Evolutionary conservation across 1,140 invertebrate genomes (phyloP).

Genomic region (Plutomurus gul): DNA sequence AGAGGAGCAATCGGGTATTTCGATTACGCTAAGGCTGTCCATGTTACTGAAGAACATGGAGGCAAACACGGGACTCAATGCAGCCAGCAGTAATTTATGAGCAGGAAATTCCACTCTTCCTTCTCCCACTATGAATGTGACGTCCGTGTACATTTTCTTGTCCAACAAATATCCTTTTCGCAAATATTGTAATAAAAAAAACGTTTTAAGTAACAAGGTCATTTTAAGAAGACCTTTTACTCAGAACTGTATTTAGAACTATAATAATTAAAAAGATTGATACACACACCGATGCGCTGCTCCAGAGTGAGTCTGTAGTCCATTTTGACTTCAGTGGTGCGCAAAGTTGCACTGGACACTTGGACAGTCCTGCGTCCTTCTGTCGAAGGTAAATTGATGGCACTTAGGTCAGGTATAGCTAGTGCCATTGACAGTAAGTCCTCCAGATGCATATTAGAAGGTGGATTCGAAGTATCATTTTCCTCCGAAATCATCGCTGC

Average conservation of each 20-base stretch:
- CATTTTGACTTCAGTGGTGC: neutral
- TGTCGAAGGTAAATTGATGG: neutral
- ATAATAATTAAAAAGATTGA: neutral
- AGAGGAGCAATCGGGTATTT: conserved; percentile 41
- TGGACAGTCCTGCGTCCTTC: neutral
- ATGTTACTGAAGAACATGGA: conserved; percentile 44
- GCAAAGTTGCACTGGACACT: neutral
- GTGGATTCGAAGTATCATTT: neutral
- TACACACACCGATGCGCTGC: neutral
- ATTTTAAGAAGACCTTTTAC: neutral
- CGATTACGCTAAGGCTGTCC: neutral
- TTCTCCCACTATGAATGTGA: conserved; percentile 35
- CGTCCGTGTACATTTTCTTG: conserved; percentile 27
- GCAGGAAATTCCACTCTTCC: neutral
- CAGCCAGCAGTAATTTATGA: conserved; percentile 43
- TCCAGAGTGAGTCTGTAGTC: neutral
- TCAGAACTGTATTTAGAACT: neutral
- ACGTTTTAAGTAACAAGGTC: too few species aligned
- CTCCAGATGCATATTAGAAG: neutral
- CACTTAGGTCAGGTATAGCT: neutral
- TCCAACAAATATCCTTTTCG: neutral
- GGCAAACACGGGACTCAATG: conserved; percentile 40
- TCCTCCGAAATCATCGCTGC: neutral
- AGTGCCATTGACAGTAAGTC: neutral
- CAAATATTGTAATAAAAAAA: neutral